These are phyloP conservation scores for Chelonus insularis DNA, from an alignment of 1,140 invertebrate genomes.

Conservation along the genomic window DNA sequence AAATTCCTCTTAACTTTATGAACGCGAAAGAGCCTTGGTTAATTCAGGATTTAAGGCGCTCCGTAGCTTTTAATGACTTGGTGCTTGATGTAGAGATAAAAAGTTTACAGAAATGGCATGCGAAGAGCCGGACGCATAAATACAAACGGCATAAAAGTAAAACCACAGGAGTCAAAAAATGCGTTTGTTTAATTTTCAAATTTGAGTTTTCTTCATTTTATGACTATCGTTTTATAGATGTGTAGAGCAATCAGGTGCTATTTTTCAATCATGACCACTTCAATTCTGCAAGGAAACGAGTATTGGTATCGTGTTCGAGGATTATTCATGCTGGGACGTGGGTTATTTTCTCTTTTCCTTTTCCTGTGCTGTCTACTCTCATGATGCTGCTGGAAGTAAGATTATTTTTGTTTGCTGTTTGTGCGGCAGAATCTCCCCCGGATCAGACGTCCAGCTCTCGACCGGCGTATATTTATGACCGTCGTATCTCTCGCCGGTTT, in stretches of 20 bases:
- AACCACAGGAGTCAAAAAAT: conserved; percentile 9
- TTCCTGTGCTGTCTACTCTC: conserved; percentile 5
- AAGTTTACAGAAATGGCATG: background rate
- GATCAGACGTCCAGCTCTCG: conserved; percentile 51
- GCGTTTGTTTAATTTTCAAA: background rate
- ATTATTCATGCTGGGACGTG: background rate
- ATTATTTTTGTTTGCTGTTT: conserved; percentile 41
- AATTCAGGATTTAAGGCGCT: conserved; percentile 7
- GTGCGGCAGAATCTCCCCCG: conserved; percentile 45
- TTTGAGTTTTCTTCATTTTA: too few species aligned
- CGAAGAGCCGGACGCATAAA: conserved; percentile 6
- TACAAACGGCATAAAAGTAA: background rate
- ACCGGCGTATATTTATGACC: conserved; percentile 55
- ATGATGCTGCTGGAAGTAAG: conserved; percentile 20
- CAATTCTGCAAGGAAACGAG: background rate
- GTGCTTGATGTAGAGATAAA: background rate
- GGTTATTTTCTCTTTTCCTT: background rate
- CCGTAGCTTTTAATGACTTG: conserved; percentile 6
- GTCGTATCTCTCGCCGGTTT: conserved; percentile 45
- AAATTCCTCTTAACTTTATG: conserved; percentile 7
- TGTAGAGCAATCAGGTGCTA: background rate
- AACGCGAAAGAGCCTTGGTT: background rate
- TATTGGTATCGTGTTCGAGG: background rate
- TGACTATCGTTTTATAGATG: too few species aligned
- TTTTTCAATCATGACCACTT: background rate